Evolutionary conservation across 2,113 vertebrate species (phyloP), one percentile per base, ranked within the genome.

Genomic region (Pheucticus melanocephalus): DNA sequence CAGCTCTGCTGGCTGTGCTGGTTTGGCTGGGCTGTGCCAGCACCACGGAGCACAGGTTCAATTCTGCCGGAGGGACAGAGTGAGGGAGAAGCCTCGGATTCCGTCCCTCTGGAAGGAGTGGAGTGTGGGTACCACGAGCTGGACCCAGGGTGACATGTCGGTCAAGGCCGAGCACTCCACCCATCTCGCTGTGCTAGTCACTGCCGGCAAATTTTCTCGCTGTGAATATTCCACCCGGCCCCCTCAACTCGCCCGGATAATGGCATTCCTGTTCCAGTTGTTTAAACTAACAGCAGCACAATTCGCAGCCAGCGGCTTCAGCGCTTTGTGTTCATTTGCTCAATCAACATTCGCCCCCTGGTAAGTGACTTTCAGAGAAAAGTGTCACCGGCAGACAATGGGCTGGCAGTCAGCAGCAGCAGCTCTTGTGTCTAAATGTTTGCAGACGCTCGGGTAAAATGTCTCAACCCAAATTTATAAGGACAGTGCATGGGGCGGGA

Each of bases 321-420:
- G 82, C 4, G 22, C 94, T 94, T 95, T 96, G 95, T 86, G 91
- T 30, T 96, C 94, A 92, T 96, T 83, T 94, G 92, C 64, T 96
- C 95, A 94, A 95, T 92, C 86, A 90, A 96, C 97, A 95, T 97
- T 96, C 92, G 64, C 93, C 96, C 76, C 76, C 69, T 50, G 50
- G 87, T 78, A 95, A 97, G 91, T 78, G 92, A 97, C 97, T 98
- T 95, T 94, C 95, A 96, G 94, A 95, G 97, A 94, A 95, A 97
- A 96, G 90, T 96, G 95, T 97, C 97, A 90, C 78, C 80, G 70
- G 69, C 66, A 97, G 96, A 98, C 98, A 98, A 98, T 98, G 87
- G 94, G 92, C 92, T 95, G 90, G 95, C 96, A 96, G 91, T 97
- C 93, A 92, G 86, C 94, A 95, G 97, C 93, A 91, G 90, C 96